Base-by-base conservation (phyloP, 2,113 vertebrate species). In the Cyanocitta stelleri region DNA sequence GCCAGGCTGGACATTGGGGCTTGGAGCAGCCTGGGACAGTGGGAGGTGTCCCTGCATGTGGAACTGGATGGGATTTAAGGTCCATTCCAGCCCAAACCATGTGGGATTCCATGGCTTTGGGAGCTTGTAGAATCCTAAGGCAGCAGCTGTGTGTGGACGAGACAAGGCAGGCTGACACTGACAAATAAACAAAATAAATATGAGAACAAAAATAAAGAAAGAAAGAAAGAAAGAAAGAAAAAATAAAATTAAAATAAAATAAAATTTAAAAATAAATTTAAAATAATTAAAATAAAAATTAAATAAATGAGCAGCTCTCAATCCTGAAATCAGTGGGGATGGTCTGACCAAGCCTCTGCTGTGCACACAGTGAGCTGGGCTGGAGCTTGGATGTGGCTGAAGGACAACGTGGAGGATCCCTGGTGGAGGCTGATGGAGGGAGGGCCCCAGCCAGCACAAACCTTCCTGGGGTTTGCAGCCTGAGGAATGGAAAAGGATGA, bases 351-450 rank as follows among this genome's bases (percentile, higher is more conserved):
- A n/a, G 63, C 1, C 29, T 9, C 24, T 55, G 43, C 59, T 33
- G 44, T 5, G 54, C 63, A 22, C 43, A 30, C 10, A 37, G 14
- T 0, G 39, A 73, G 77, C 69, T 35, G 67, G 18, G 81, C 52
- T 56, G 83, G 10, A 63, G 78, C 43, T 61, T 0, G 3, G 33
- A 22, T 6, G 77, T 1, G 59, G 54, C 77, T 43, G 26, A 43
- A 66, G 59, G 27, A 49, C 9, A 5, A 32, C 3, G 49, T 37
- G 23, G n/a, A n/a, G 30, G 5, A 23, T 35, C 23, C 56, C n/a
- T 0, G 2, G 24, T 9, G 0, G 4, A 17, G 9, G 77, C 51
- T 46, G 52, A 2, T 13, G 85, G 76, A 87, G 17, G 1, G n/a
- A 75, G 51, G 55, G 64, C 29, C 59, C 73, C 66, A 15, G 43